Evolutionary conservation across 2,113 vertebrate species (phyloP), one percentile per base, ranked within the genome.

Genomic region (Phycodurus eques): DNA sequence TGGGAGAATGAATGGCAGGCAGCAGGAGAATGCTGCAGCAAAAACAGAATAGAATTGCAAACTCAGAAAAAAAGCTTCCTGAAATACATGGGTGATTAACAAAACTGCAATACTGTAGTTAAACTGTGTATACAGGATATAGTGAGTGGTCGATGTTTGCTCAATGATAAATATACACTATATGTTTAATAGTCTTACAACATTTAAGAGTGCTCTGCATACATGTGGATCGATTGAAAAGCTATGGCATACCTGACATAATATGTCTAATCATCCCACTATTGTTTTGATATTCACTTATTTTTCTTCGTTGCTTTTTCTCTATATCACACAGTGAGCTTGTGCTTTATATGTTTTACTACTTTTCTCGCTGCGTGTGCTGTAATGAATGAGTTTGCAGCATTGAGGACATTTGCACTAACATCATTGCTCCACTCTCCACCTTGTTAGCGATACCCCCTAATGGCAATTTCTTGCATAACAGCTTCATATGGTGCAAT

Each of bases 401-500:
- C 84, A 87, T 2, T 27, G 77, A 64, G 70, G 68, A 75, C 70
- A 56, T 81, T 85, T 75, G 56, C 22, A 31, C 22, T 31, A 13
- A 59, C 22, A 31, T 31, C 22, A 59, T 31, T 54, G 53, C 20
- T 54, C 53, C 20, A 54, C 53, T 14, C 3, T 31, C 22, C 56
- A 31, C 27, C 6, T 22, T 59, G 56, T 66, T 77, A 47, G 35
- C 82, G 72, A 73, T 61, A 62, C 87, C 80, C 79, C 68, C 88
- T 86, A 60, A 66, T 84, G 80, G 79, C 68, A 57, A 70, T 1
- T 53, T 4, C 8, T n/a, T 67, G 8, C 33, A 74, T 67, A 47
- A 61, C 68, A 39, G 57, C 67, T 68, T 39, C 67, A 56, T 4
- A 68, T 70, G 73, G 81, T 80, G 87, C 89, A 90, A 68, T 85